phyloP scores from a whole-genome alignment of 1,140 invertebrate genomes.

The Lepidotrigona ventralis region DNA sequence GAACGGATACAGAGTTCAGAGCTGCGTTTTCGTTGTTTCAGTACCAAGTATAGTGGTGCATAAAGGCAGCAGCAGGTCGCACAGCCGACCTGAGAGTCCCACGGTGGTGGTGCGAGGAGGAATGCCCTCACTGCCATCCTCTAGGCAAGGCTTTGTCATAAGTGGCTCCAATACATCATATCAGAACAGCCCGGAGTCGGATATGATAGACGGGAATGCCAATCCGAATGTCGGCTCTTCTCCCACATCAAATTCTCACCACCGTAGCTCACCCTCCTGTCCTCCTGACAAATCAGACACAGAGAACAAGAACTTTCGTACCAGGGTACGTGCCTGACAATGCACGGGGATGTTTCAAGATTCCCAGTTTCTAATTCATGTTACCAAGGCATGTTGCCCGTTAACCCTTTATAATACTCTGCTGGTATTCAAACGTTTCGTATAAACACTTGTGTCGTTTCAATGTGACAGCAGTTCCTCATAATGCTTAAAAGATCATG shows the following conservation, averaged over 20 bases:
- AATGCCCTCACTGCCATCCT: slow-evolving; percentile 77
- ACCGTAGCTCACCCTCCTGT: slow-evolving; percentile 61
- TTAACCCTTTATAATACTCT: no score
- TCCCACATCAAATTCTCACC: slow-evolving; percentile 53
- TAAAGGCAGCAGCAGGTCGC: slow-evolving; percentile 74
- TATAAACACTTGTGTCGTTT: no score
- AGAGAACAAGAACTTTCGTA: slow-evolving; percentile 76
- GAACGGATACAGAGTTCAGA: background rate
- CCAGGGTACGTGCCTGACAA: slow-evolving; percentile 68
- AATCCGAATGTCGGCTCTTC: slow-evolving; percentile 61
- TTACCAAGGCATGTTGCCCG: background rate
- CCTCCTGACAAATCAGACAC: slow-evolving; percentile 72
- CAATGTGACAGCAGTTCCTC: no score
- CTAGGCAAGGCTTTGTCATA: slow-evolving; percentile 72
- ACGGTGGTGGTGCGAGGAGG: slow-evolving; percentile 74
- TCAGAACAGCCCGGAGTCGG: slow-evolving; percentile 68
- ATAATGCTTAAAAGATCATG: no score
- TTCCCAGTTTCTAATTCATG: no score
- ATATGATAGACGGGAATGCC: slow-evolving; percentile 77
- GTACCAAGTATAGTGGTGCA: slow-evolving; percentile 79
- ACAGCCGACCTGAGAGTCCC: slow-evolving; percentile 75
- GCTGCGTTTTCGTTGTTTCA: slow-evolving; percentile 64
- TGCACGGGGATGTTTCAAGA: background rate
- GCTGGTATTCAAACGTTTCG: no score
- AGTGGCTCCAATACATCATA: slow-evolving; percentile 67